A percentile compares a stretch with the other conserved stretches of the same genome.
Conservation (phyloP, 2,888 invertebrate genomes). For the Ennomos quercinarius region DNA sequence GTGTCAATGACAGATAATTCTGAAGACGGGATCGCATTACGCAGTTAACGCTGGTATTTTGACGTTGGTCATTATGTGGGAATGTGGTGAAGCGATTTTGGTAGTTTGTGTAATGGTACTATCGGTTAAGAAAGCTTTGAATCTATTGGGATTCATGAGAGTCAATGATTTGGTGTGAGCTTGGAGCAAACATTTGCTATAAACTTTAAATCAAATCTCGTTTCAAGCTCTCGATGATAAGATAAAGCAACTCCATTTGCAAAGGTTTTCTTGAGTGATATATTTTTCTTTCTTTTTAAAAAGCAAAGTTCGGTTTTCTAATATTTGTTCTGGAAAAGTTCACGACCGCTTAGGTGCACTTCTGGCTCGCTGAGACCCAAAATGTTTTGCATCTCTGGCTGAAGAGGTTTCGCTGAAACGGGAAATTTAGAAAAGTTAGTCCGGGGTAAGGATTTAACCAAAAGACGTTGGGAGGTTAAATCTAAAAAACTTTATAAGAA, state of each 20-base stretch:
- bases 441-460: conserved; percentile 25
- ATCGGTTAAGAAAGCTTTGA: not conserved
- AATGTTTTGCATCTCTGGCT: conserved; percentile 62
- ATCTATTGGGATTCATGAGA: not conserved
- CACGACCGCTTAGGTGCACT: conserved; percentile 65
- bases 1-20: conserved; percentile 44
- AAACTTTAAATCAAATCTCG: not conserved
- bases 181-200: no score
- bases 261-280: conserved; percentile 30
- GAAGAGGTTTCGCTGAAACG: conserved; percentile 53
- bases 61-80: conserved; percentile 39
- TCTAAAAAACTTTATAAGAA: conserved; percentile 24
- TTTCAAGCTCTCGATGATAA: conserved; percentile 11
- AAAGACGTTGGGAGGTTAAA: conserved; percentile 14
- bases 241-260: conserved; percentile 32
- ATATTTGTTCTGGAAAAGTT: conserved; percentile 51
- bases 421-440: conserved; percentile 43
- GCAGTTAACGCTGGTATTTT: conserved; percentile 37
- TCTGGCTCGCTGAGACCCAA: conserved; percentile 53
- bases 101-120: conserved; percentile 10
- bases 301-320: conserved; percentile 40
- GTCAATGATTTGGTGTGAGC: no score
- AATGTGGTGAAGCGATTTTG: conserved; percentile 30
- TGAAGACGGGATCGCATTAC: conserved; percentile 37
- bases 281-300: conserved; percentile 38